Percentiles rank a stretch among this genome's conserved stretches.
These are phyloP conservation scores for Trogon melanurus DNA, from an alignment of 2,113 vertebrate genomes.

Conservation along the genomic window DNA sequence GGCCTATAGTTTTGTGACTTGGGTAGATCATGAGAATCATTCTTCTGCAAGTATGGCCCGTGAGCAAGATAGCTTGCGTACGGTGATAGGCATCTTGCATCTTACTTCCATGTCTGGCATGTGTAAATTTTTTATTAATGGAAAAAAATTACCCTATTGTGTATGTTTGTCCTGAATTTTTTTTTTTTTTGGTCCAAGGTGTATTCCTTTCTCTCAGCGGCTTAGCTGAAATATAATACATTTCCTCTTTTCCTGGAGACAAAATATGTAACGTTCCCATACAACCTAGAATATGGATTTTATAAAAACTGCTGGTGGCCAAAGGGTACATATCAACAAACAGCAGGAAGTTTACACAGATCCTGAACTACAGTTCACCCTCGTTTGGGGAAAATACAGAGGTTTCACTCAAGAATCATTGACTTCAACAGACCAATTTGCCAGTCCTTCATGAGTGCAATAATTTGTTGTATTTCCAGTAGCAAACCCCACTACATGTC, in stretches of 20 bases:
- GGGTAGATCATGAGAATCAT: not conserved
- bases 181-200: not conserved
- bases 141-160: not conserved
- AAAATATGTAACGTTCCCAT: not conserved
- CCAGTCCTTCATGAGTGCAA: not conserved
- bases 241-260: not conserved
- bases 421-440: not conserved
- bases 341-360: not conserved
- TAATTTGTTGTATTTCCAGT: not conserved
- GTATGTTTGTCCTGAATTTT: not conserved
- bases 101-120: not conserved
- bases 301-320: not conserved
- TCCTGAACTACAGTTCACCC: not conserved
- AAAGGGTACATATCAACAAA: not conserved
- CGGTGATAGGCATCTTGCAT: not conserved
- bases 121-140: not conserved
- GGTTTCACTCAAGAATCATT: not conserved
- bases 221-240: not conserved
- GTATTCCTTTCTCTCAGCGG: not conserved
- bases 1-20: not conserved
- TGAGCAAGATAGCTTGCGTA: not conserved
- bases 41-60: not conserved
- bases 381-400: not conserved
- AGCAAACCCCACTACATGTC: not conserved
- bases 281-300: not conserved